phyloP scores from a whole-genome alignment of 2,113 vertebrate species.

The Xenopus tropicalis region DNA sequence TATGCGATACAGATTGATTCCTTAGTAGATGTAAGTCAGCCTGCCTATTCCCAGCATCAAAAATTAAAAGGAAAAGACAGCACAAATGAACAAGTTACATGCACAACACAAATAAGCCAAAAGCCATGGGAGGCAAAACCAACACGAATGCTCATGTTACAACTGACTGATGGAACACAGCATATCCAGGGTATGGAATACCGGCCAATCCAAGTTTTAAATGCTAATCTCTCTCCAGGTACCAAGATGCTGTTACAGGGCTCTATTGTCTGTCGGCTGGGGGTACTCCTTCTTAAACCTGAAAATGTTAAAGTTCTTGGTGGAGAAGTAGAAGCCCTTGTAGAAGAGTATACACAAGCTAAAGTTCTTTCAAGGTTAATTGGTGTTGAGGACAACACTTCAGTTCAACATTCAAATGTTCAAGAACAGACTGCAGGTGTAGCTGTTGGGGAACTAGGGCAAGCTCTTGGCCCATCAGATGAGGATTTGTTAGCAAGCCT shows the following conservation, averaged over 20 bases:
- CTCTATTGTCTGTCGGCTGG: slow-evolving; percentile 76
- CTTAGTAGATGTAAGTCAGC: slow-evolving; percentile 85
- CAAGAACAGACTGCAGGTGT: slow-evolving; percentile 36
- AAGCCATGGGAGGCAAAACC: slow-evolving; percentile 85
- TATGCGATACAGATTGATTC: slow-evolving; percentile 92
- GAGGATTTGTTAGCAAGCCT: slow-evolving; percentile 83
- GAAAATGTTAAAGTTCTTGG: slow-evolving; percentile 86
- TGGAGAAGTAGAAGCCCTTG: slow-evolving; percentile 85
- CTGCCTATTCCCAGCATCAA: slow-evolving; percentile 87
- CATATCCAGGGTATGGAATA: slow-evolving; percentile 92
- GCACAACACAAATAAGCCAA: slow-evolving; percentile 70
- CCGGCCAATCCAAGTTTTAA: slow-evolving; percentile 74
- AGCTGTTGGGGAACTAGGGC: slow-evolving; percentile 52
- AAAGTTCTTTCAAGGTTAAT: slow-evolving; percentile 77
- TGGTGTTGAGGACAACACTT: slow-evolving; percentile 63
- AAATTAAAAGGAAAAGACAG: slow-evolving; percentile 76
- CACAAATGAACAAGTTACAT: slow-evolving; percentile 81
- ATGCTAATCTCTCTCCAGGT: slow-evolving; percentile 65
- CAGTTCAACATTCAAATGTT: slow-evolving; percentile 48
- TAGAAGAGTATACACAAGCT: slow-evolving; percentile 68
- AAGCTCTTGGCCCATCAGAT: slow-evolving; percentile 68
- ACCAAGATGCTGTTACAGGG: slow-evolving; percentile 89
- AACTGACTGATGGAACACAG: slow-evolving; percentile 88
- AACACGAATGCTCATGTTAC: slow-evolving; percentile 85
- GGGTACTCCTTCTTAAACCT: slow-evolving; percentile 82